Conservation (phyloP, 2,888 invertebrate species). For the Orthonychiurus folsomi region DNA sequence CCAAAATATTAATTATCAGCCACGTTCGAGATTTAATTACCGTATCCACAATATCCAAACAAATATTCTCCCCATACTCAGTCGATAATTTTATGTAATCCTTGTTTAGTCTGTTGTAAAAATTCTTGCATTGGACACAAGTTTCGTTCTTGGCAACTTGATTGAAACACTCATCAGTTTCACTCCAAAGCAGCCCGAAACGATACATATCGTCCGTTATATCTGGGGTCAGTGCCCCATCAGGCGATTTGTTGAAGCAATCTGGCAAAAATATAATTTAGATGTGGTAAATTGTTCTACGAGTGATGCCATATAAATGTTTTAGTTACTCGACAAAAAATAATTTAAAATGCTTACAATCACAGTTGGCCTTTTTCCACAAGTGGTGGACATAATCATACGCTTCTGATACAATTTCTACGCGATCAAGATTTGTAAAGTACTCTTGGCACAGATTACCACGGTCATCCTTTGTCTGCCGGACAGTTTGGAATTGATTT, state of each 20-base stretch:
- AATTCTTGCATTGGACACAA: constrained; percentile 51
- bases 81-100: constrained; percentile 54
- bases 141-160: constrained; percentile 21
- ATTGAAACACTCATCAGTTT: constrained; percentile 37
- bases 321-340: constrained; percentile 7
- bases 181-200: constrained; percentile 43
- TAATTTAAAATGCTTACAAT: constrained; percentile 52
- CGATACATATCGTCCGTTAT: constrained; percentile 49
- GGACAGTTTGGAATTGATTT: constrained; percentile 23
- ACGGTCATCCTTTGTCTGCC: constrained; percentile 29
- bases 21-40: constrained; percentile 45
- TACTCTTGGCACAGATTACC: constrained; percentile 49
- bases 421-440: constrained; percentile 54
- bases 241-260: constrained; percentile 50
- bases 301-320: background rate
- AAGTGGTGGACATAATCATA: constrained; percentile 51
- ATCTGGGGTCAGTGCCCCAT: constrained; percentile 44
- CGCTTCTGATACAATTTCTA: constrained; percentile 54
- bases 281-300: background rate
- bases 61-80: constrained; percentile 53
- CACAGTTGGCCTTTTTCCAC: constrained; percentile 57
- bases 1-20: constrained; percentile 16
- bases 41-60: constrained; percentile 60
- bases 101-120: constrained; percentile 51
- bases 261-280: constrained; percentile 46